A percentile compares a stretch with the other conserved stretches of the same genome.
phyloP scores from a whole-genome alignment of 2,113 vertebrate species.

The Nothobranchius kuhntae region DNA sequence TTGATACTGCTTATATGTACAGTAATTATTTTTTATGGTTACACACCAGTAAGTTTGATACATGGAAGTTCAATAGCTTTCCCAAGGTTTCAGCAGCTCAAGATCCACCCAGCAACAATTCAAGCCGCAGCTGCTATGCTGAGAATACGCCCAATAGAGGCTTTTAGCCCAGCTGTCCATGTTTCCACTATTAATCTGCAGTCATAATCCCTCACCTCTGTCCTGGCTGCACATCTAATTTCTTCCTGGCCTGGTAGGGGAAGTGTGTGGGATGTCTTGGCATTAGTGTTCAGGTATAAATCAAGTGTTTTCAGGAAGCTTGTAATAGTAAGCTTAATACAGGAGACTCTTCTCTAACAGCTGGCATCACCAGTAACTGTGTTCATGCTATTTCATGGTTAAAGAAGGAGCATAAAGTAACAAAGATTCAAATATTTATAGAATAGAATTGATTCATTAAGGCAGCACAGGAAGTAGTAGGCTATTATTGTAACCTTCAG shows the following conservation, averaged over 20 bases:
- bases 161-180: constrained; percentile 15
- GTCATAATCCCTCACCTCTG: constrained; percentile 4
- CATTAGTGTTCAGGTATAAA: constrained; percentile 37
- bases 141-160: constrained; percentile 6
- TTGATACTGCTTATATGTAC: too few relatives aligned
- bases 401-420: constrained; percentile 21
- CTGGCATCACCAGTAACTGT: constrained; percentile 16
- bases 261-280: constrained; percentile 42
- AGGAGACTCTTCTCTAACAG: constrained; percentile 16
- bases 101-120: background rate
- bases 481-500: too few relatives aligned
- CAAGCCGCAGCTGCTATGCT: background rate
- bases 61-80: background rate
- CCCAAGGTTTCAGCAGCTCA: background rate
- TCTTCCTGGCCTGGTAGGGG: constrained; percentile 14
- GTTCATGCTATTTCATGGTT: constrained; percentile 2
- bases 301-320: constrained; percentile 39
- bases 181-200: constrained; percentile 25
- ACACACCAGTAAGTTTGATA: background rate
- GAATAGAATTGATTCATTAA: too few relatives aligned
- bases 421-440: background rate
- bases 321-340: constrained; percentile 17
- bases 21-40: too few relatives aligned
- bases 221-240: constrained; percentile 26
- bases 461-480: too few relatives aligned